phyloP scores from a whole-genome alignment of 1,140 invertebrate genomes.

The Solenopsis fugax region DNA sequence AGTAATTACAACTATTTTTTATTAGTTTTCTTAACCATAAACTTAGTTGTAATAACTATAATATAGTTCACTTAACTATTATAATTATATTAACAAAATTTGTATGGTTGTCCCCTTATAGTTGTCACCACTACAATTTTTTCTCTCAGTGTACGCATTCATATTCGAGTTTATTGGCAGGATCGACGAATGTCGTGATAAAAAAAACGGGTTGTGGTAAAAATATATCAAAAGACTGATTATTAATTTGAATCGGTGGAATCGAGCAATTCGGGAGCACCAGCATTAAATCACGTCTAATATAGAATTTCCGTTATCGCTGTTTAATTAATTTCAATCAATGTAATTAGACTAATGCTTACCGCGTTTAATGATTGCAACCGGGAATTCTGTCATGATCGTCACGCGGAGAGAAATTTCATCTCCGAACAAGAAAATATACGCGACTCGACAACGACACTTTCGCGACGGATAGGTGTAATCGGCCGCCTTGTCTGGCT shows the following conservation, averaged over 20 bases:
- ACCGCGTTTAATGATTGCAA: constrained; percentile 31
- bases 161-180: constrained; percentile 27
- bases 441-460: background rate
- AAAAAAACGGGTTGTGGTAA: background rate
- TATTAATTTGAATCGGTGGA: constrained; percentile 34
- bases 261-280: background rate
- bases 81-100: too few species aligned
- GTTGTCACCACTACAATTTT: too few species aligned
- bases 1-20: too few species aligned
- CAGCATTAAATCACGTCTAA: constrained; percentile 43
- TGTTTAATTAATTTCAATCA: constrained; percentile 22
- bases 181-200: constrained; percentile 29
- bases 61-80: too few species aligned
- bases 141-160: too few species aligned
- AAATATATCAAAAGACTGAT: constrained; percentile 31
- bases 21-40: too few species aligned
- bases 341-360: constrained; percentile 25
- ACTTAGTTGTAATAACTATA: too few species aligned
- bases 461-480: background rate
- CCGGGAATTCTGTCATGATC: background rate
- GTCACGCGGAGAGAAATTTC: background rate
- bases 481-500: constrained; percentile 20
- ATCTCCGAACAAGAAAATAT: constrained; percentile 6
- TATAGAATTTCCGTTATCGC: constrained; percentile 31
- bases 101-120: too few species aligned